Evolutionary conservation across 2,113 vertebrate species (phyloP).

Genomic region (Cettia cetti): DNA sequence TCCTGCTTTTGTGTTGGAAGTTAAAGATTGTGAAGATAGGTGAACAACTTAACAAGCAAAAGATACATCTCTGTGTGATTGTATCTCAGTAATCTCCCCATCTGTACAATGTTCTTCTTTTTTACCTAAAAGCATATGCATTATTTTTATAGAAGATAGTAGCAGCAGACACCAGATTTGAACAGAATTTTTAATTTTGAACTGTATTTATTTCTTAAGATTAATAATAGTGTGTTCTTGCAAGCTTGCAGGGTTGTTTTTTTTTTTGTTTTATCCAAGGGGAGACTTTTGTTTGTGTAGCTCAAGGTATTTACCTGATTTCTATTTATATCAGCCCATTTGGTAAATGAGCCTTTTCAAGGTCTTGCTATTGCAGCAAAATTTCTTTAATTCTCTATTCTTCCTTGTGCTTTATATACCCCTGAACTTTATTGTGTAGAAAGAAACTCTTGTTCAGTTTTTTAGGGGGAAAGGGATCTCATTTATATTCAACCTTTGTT

Average conservation of each 20-base stretch:
- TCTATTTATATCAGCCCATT: neutral
- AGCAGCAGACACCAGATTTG: neutral
- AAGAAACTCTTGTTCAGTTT: neutral
- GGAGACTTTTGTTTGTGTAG: neutral
- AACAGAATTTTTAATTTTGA: neutral
- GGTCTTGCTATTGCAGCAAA: neutral
- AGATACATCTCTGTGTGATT: neutral
- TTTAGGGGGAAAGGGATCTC: neutral
- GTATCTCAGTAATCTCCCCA: neutral
- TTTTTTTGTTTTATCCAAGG: neutral
- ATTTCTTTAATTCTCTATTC: neutral
- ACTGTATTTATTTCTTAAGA: neutral
- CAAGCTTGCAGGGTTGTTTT: neutral
- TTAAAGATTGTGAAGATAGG: neutral
- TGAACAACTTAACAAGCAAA: neutral
- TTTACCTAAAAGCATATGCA: neutral
- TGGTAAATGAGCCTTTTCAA: neutral
- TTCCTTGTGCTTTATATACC: neutral
- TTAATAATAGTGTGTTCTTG: neutral
- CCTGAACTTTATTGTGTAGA: neutral
- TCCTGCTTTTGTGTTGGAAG: slow-evolving; percentile 37
- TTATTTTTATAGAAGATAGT: neutral
- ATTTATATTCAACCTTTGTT: neutral
- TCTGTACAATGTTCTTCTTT: neutral
- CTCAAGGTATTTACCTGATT: neutral